A percentile compares a stretch with the other conserved stretches of the same genome.
Evolutionary conservation across 2,888 invertebrate species (phyloP).

Genomic region (Drosophila ezoana): DNA sequence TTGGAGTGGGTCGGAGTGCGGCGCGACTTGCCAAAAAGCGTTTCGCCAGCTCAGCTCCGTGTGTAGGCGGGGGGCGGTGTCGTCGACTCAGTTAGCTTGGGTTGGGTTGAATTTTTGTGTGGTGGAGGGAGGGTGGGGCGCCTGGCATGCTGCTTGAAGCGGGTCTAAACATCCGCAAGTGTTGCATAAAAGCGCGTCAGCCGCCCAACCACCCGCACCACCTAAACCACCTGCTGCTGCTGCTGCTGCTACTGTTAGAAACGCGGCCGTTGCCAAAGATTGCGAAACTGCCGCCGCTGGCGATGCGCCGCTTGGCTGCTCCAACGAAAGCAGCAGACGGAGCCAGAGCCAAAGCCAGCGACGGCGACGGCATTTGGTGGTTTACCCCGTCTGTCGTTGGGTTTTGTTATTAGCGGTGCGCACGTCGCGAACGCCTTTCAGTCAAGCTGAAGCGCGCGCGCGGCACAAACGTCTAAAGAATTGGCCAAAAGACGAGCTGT

Average conservation of each 20-base stretch:
- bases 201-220: slow-evolving; percentile 13
- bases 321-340: slow-evolving; percentile 62
- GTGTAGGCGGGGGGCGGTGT: slow-evolving; percentile 23
- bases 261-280: slow-evolving; percentile 44
- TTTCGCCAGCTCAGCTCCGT: slow-evolving; percentile 19
- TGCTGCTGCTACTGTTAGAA: slow-evolving; percentile 8
- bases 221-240: background rate
- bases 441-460: slow-evolving; percentile 72
- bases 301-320: slow-evolving; percentile 78
- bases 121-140: too few relatives aligned
- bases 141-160: slow-evolving; percentile 13
- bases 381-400: slow-evolving; percentile 6
- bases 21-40: slow-evolving; percentile 8
- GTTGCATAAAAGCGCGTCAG: slow-evolving; percentile 69
- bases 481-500: slow-evolving; percentile 11
- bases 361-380: slow-evolving; percentile 22
- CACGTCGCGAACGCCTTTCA: slow-evolving; percentile 67
- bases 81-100: slow-evolving; percentile 3
- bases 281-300: slow-evolving; percentile 64
- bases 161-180: slow-evolving; percentile 51
- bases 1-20: background rate
- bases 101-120: too few relatives aligned
- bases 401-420: slow-evolving; percentile 68
- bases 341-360: background rate
- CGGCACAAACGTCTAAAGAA: slow-evolving; percentile 49